Conservation (phyloP, 2,113 vertebrate species). For the Oreochromis aureus region DNA sequence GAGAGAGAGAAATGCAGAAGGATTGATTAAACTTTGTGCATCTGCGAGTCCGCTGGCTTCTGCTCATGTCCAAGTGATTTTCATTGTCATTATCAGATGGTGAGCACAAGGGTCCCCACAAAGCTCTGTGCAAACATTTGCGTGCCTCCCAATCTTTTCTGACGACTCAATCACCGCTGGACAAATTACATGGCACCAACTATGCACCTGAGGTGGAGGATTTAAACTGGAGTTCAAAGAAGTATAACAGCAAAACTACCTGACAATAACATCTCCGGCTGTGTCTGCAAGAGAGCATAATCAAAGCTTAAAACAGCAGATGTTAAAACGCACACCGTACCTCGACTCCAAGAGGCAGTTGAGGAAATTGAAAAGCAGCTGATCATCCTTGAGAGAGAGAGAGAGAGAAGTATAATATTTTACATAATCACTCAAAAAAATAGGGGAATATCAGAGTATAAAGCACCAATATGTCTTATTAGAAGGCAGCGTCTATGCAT, state of each 20-base stretch:
- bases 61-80: neutral
- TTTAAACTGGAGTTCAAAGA: neutral
- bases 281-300: neutral
- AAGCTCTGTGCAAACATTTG: neutral
- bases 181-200: neutral
- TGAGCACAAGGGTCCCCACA: neutral
- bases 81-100: neutral
- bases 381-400: conserved; percentile 72
- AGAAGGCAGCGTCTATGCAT: neutral
- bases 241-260: neutral
- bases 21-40: neutral
- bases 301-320: neutral
- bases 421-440: neutral
- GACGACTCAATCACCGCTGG: neutral
- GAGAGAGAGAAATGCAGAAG: neutral
- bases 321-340: conserved; percentile 54
- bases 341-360: conserved; percentile 83
- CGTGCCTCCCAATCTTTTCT: neutral
- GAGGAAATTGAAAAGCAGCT: conserved; percentile 86
- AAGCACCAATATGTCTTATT: neutral
- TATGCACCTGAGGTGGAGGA: neutral
- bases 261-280: neutral
- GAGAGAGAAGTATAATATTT: neutral
- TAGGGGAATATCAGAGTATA: neutral
- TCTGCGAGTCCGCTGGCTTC: neutral